These are phyloP conservation scores for Anabacerthia variegaticeps DNA, from an alignment of 2,797 vertebrate genomes.

Conservation along the genomic window DNA sequence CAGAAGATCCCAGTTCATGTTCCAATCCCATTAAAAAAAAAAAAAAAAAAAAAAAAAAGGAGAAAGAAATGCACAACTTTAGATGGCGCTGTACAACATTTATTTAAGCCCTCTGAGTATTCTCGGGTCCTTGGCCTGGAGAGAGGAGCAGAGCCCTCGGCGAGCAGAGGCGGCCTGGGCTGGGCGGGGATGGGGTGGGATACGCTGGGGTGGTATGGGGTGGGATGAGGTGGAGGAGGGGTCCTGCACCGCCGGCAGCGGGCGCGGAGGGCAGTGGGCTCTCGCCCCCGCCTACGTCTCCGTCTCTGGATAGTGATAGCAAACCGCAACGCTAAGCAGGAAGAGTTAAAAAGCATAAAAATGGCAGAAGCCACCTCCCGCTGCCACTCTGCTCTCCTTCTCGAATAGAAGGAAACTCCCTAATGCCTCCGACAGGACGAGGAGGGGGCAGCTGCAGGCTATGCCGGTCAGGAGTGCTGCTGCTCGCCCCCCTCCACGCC, in stretches of 20 bases:
- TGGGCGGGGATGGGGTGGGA: background rate
- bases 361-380: background rate
- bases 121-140: background rate
- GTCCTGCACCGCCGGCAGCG: background rate
- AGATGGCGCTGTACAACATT: slow-evolving; percentile 55
- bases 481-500: background rate
- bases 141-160: background rate
- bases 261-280: background rate
- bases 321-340: background rate
- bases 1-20: slow-evolving; percentile 12
- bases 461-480: background rate
- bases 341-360: background rate
- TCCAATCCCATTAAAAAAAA: background rate
- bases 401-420: background rate
- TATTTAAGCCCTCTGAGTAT: slow-evolving; percentile 32
- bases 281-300: background rate
- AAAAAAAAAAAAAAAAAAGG: background rate
- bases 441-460: background rate
- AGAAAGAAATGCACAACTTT: slow-evolving; percentile 42
- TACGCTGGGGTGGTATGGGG: background rate
- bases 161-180: background rate
- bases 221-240: background rate
- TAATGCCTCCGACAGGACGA: background rate
- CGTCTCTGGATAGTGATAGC: background rate
- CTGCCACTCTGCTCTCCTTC: background rate